Base-by-base conservation (phyloP, 2,888 invertebrate genomes). In the Pristionchus entomophagus region DNA sequence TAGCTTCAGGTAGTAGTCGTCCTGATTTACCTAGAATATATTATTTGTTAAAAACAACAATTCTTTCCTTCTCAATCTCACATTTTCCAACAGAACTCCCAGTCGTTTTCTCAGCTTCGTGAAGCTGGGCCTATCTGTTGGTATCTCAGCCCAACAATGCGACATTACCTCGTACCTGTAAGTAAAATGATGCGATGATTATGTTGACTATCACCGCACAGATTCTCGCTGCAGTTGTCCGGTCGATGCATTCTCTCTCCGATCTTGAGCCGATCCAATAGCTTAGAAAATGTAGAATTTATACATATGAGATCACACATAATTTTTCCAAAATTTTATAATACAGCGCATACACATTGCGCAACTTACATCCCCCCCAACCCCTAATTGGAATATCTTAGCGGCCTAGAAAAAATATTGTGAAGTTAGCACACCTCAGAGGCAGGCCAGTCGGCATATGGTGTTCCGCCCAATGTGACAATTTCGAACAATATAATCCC, bases 341-440 rank as follows among this genome's bases (percentile, higher is more conserved):
- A n/a, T n/a, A n/a, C n/a, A n/a, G n/a, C n/a, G n/a, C n/a, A n/a
- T n/a, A n/a, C n/a, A n/a, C n/a, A n/a, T n/a, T n/a, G n/a, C 59
- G 8, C 22, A 80, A 51, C 41, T 80, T 53, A 35, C 22, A 32
- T 2, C 53, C 53, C n/a, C 53, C 32, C 80, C 80, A 80, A 3
- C 41, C 80, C 17, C 53, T 14, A 29, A 53, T 53, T 22, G 80
- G 80, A 35, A 45, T 45, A 29, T 32, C 80, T 53, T n/a, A n/a
- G n/a, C n/a, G n/a, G n/a, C 80, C 80, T 22, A 80, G 53, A 2
- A 53, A 53, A 12, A 80, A 22, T 14, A 80, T 80, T 35, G 51
- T 53, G 80, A 53, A 80, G 19, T 53, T 0, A 80, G 53, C 8
- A 80, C 80, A 5, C 80, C 80, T n/a, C n/a, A n/a, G n/a, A n/a